phyloP scores from a whole-genome alignment of 2,888 invertebrate genomes.

The Bruchidius siliquastri region DNA sequence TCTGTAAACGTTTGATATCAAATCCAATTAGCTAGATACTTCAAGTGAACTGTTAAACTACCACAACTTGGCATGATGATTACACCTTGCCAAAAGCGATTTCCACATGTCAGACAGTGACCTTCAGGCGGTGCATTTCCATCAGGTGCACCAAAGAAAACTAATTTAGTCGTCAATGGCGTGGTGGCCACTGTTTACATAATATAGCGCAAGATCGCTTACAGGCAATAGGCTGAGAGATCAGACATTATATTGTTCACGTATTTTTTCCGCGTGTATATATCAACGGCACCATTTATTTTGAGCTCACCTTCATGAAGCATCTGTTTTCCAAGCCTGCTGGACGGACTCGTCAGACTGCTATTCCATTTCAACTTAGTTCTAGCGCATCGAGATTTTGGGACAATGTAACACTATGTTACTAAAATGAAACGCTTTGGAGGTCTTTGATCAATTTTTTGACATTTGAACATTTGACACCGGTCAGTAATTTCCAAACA shows the following conservation, averaged over 20 bases:
- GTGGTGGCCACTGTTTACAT: background rate
- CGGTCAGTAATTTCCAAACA: too few species aligned
- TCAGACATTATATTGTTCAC: background rate
- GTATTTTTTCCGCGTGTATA: too few species aligned
- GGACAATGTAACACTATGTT: too few species aligned
- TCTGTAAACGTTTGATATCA: background rate
- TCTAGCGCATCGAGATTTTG: too few species aligned
- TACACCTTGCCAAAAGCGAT: background rate
- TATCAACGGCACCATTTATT: too few species aligned
- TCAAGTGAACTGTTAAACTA: background rate
- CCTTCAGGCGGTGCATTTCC: background rate
- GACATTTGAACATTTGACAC: too few species aligned
- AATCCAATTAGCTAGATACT: background rate
- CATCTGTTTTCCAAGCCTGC: too few species aligned
- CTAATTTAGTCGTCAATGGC: background rate
- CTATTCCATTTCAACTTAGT: too few species aligned
- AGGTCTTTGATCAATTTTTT: too few species aligned
- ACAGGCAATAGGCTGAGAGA: background rate
- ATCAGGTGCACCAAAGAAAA: background rate
- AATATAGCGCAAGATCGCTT: background rate
- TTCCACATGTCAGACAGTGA: background rate
- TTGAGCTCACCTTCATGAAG: too few species aligned
- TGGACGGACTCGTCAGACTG: too few species aligned
- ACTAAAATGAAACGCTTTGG: too few species aligned
- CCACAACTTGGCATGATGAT: background rate